Evolutionary conservation across 2,888 invertebrate species (phyloP).

Genomic region (Tipula lateralis): DNA sequence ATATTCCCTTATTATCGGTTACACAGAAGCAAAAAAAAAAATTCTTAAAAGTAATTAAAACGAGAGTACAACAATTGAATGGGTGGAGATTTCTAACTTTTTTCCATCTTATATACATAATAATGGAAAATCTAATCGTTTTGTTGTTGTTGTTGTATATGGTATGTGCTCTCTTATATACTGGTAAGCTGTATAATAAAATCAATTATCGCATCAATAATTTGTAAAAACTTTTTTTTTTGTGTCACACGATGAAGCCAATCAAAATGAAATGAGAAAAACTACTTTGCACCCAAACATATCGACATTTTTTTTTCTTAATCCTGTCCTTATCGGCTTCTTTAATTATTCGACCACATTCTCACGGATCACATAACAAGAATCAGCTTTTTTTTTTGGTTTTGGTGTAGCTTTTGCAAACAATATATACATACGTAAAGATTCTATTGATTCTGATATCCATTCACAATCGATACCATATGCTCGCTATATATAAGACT

Average conservation of each 20-base stretch:
- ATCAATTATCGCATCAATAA: slow-evolving; percentile 24
- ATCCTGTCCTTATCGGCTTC: neutral
- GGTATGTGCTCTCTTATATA: neutral
- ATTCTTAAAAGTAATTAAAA: slow-evolving; percentile 1
- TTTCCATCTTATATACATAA: neutral
- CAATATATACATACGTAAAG: neutral
- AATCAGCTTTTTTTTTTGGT: neutral
- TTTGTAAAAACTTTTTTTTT: neutral
- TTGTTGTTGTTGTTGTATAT: neutral
- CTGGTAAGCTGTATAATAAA: neutral
- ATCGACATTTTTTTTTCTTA: neutral
- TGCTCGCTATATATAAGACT: neutral
- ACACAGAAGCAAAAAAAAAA: neutral
- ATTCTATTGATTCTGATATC: neutral
- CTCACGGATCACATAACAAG: slow-evolving; percentile 19
- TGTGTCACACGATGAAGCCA: neutral
- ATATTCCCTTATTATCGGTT: neutral
- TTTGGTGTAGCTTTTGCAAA: neutral
- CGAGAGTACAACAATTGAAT: neutral
- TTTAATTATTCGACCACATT: slow-evolving; percentile 24
- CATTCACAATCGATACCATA: neutral
- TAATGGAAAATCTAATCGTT: neutral
- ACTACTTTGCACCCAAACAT: neutral
- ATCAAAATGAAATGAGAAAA: neutral
- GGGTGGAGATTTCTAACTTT: neutral